Evolutionary conservation across 2,888 invertebrate species (phyloP).

Genomic region (Luffia ferchaultella): DNA sequence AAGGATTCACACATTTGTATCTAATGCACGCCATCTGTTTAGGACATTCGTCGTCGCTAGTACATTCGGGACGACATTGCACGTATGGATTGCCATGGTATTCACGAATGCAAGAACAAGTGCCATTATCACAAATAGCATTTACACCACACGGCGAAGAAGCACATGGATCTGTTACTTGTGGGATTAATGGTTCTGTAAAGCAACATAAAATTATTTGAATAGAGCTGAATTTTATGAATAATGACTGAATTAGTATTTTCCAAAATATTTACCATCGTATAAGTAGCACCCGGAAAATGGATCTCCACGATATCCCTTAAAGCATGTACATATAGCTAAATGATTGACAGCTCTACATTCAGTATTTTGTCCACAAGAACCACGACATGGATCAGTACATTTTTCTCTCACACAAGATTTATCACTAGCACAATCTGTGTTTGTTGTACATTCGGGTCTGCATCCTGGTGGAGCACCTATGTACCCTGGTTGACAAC

Average conservation of each 20-base stretch:
- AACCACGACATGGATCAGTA: slow-evolving; percentile 74
- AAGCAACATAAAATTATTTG: not conserved
- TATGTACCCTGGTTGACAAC: slow-evolving; percentile 69
- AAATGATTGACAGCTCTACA: slow-evolving; percentile 79
- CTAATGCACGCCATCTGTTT: slow-evolving; percentile 75
- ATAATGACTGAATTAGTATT: slow-evolving; percentile 1
- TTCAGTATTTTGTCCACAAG: slow-evolving; percentile 73
- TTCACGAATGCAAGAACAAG: slow-evolving; percentile 69
- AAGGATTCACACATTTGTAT: slow-evolving; percentile 79
- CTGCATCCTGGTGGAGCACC: slow-evolving; percentile 77
- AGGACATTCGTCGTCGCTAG: slow-evolving; percentile 76
- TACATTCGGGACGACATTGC: slow-evolving; percentile 81
- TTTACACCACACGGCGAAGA: slow-evolving; percentile 73
- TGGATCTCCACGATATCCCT: slow-evolving; percentile 76
- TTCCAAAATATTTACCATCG: slow-evolving; percentile 27
- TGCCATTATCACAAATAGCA: slow-evolving; percentile 63
- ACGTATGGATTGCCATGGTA: slow-evolving; percentile 73
- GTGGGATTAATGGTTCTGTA: slow-evolving; percentile 12
- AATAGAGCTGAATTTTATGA: not conserved
- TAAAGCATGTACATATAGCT: slow-evolving; percentile 77
- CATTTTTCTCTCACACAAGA: slow-evolving; percentile 81
- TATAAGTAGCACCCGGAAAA: slow-evolving; percentile 60
- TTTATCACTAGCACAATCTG: slow-evolving; percentile 76
- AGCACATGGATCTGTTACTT: slow-evolving; percentile 63
- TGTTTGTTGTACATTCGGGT: slow-evolving; percentile 79